Evolutionary conservation across 2,888 invertebrate genomes (phyloP).

Genomic region (Leucoma salicis): DNA sequence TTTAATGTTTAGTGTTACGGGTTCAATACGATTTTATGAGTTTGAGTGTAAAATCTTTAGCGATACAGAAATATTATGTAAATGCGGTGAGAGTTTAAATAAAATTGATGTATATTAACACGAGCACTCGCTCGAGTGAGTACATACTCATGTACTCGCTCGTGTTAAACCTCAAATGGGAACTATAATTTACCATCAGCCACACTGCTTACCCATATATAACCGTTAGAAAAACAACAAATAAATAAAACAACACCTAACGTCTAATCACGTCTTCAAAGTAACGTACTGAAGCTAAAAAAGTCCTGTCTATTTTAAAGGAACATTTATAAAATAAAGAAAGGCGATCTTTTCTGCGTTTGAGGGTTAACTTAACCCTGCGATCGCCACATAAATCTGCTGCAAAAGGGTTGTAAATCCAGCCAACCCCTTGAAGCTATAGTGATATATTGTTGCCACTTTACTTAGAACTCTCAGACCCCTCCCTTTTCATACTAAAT

Average conservation of each 20-base stretch:
- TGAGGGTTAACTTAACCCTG: slow-evolving; percentile 62
- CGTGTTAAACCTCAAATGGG: too few relatives aligned
- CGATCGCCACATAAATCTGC: slow-evolving; percentile 70
- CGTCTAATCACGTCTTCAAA: background rate
- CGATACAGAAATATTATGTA: too few relatives aligned
- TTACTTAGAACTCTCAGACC: slow-evolving; percentile 34
- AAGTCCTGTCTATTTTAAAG: slow-evolving; percentile 57
- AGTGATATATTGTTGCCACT: slow-evolving; percentile 60
- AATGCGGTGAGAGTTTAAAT: too few relatives aligned
- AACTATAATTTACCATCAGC: too few relatives aligned
- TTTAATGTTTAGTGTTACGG: too few relatives aligned
- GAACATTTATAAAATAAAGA: slow-evolving; percentile 76
- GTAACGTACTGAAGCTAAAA: slow-evolving; percentile 10
- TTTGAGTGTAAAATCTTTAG: too few relatives aligned
- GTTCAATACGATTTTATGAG: too few relatives aligned
- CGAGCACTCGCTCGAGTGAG: too few relatives aligned
- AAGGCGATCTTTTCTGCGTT: slow-evolving; percentile 73
- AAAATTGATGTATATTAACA: too few relatives aligned
- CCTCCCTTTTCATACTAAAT: slow-evolving; percentile 9
- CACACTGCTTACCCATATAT: too few relatives aligned
- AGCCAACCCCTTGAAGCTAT: slow-evolving; percentile 55
- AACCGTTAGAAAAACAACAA: too few relatives aligned
- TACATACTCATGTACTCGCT: too few relatives aligned
- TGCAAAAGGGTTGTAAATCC: slow-evolving; percentile 78
- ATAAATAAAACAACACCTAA: background rate